These are phyloP conservation scores for Accipiter virgatus DNA, from an alignment of 2,113 vertebrate species.

Conservation along the genomic window DNA sequence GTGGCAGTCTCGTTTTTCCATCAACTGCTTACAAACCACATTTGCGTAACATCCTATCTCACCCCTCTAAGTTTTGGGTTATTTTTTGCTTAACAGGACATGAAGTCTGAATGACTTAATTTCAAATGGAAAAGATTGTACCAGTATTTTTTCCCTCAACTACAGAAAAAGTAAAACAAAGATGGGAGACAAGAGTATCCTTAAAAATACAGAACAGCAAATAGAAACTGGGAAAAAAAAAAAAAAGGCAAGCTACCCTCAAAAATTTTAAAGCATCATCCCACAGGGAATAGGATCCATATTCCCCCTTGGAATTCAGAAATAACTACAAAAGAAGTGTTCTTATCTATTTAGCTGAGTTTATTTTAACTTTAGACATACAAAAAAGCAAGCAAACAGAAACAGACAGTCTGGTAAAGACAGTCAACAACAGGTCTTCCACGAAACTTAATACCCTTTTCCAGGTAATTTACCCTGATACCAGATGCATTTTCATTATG, in stretches of 20 bases:
- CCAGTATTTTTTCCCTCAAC: not conserved
- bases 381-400: not conserved
- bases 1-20: not conserved
- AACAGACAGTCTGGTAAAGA: not conserved
- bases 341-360: not conserved
- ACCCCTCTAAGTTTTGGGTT: not conserved
- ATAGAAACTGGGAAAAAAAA: not conserved
- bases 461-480: not conserved
- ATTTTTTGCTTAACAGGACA: not conserved
- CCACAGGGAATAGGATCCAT: accelerated
- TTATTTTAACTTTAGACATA: not conserved
- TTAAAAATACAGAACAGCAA: not conserved
- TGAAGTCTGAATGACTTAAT: not conserved
- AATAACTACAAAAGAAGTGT: not conserved
- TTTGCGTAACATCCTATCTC: not conserved
- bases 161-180: not conserved
- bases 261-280: not conserved
- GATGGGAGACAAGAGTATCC: not conserved
- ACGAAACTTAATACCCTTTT: not conserved
- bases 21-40: not conserved
- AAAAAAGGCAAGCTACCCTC: no score
- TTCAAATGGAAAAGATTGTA: not conserved
- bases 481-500: not conserved
- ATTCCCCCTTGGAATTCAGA: not conserved
- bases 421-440: not conserved